Evolutionary conservation across 2,888 invertebrate species (phyloP), one percentile per base, ranked within the genome.

Genomic region (Xylophagus ater): DNA sequence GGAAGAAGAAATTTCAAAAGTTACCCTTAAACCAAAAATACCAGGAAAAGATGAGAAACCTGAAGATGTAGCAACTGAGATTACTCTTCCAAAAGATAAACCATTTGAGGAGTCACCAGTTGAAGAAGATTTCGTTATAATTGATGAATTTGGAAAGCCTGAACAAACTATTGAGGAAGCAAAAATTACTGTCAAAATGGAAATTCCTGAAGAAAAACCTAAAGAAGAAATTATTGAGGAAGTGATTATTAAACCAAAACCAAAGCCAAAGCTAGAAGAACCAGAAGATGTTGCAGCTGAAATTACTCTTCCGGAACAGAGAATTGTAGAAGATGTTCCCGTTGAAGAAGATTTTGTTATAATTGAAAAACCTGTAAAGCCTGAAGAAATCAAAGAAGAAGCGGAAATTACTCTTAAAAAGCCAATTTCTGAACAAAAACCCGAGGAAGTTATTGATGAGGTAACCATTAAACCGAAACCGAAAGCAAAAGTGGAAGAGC

Each of bases 371-470:
- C 54, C 59, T 26, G 48, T 51, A 2, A 44, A 20, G 14, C 26
- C 53, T 17, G 49, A 55, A 3, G 44, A 59, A 4, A 60, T 62
- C 45, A 60, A 62, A 6, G 54, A 39, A 14, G 45, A 45, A 20
- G 39, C 51, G 9, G 60, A 59, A 14, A 62, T 61, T 47, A 52
- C 60, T 2, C 5, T 39, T n/a, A 26, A 20, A 18, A 33, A 26
- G n/a, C 8, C 3, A 9, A 26, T 57, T n/a, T n/a, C n/a, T 7
- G 42, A 59, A 8, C 50, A 55, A 46, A 64, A 67, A 46, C 62
- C 69, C 13, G 67, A 72, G 50, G 72, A 74, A 54, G 60, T 71
- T 34, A 65, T 67, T 38, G 72, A 72, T 53, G 74, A 73, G 62
- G 62, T 62, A 49, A 53, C 61, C 8, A 43, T 61, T 14, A 59